phyloP scores from a whole-genome alignment of 1,140 invertebrate genomes.

The Pissodes strobi region DNA sequence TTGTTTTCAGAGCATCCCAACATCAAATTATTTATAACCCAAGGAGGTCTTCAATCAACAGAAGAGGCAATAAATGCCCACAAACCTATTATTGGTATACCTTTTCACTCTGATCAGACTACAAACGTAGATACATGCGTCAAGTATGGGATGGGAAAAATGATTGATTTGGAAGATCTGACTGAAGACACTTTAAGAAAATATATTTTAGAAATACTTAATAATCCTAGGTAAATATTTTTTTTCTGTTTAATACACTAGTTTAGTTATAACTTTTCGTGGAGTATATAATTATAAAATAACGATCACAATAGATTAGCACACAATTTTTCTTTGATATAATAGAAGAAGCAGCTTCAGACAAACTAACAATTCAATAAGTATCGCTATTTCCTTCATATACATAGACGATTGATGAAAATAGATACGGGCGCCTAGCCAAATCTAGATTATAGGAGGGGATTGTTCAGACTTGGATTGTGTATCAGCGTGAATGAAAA shows the following conservation, averaged over 20 bases:
- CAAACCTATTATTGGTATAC: constrained; percentile 59
- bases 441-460: too few species aligned
- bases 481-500: too few species aligned
- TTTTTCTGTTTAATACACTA: not conserved
- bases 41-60: constrained; percentile 59
- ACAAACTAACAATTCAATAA: too few species aligned
- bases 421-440: too few species aligned
- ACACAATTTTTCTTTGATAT: too few species aligned
- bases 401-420: too few species aligned
- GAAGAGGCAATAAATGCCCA: constrained; percentile 58
- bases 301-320: too few species aligned
- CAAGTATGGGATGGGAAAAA: constrained; percentile 45
- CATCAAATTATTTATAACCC: constrained; percentile 57
- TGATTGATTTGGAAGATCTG: constrained; percentile 37
- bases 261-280: too few species aligned
- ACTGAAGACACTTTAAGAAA: constrained; percentile 22
- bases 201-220: constrained; percentile 32
- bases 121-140: constrained; percentile 46
- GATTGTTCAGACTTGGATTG: too few species aligned
- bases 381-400: too few species aligned
- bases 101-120: constrained; percentile 53
- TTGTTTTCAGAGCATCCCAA: constrained; percentile 55
- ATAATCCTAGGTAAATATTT: constrained; percentile 27
- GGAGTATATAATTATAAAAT: too few species aligned
- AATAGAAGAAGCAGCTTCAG: too few species aligned